Base-by-base conservation (phyloP, 2,113 vertebrate genomes). In the Ailurus styani region DNA sequence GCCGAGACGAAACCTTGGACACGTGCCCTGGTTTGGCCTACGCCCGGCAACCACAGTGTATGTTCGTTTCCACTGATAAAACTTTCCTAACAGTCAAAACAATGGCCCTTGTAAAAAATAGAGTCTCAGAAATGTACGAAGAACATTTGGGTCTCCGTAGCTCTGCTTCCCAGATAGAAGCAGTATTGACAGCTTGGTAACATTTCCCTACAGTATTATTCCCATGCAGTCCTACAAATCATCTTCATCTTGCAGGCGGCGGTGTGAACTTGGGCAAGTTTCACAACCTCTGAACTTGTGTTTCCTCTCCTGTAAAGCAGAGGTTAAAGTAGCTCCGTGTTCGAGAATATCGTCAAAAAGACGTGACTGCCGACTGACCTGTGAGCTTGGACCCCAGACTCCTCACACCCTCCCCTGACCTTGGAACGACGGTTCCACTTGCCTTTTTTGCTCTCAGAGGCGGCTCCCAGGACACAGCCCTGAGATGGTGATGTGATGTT, bases 71-170 rank as follows among this genome's bases (percentile, higher is more conserved):
- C 70, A 29, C 50, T 11, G 42, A 52, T n/a, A 70, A 42, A 84
- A n/a, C 54, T 29, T 72, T 55, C 11, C 52, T 70, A 23, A 42
- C n/a, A 7, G 52, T 47, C 52, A 57, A 77, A 52, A 11, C 54
- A 64, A 18, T n/a, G 12, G 21, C 42, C 20, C 50, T 8, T 73
- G 34, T 84, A 8, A 52, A 68, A 68, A 68, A 85, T n/a, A 55
- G 73, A 14, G 29, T 34, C 55, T 70, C 34, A 70, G 34, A 60
- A 62, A 37, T 23, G 21, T 34, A n/a, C 7, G 87, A 54, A 50
- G 57, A 90, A 62, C n/a, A 31, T 57, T 81, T 78, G n/a, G 20
- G 54, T 72, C 13, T 60, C 95, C 47, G 23, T 27, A 93, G 60
- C 34, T 13, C 27, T 21, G 42, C 45, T 21, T 20, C 31, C 42